Base-by-base conservation (phyloP, 2,888 invertebrate species). In the Oxyteleia sp. region DNA sequence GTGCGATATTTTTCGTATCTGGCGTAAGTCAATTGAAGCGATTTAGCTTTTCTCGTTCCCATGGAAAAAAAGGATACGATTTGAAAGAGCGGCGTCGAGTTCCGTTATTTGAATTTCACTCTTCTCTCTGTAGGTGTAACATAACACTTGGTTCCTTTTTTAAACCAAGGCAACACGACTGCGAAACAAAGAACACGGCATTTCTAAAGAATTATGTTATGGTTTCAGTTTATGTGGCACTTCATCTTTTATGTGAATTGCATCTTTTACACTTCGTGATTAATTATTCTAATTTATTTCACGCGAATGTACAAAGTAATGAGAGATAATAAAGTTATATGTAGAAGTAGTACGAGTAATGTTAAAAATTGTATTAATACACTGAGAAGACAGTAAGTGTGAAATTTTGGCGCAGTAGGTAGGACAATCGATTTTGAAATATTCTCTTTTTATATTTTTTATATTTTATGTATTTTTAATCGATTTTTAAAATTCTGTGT, bases 81-180 rank as follows among this genome's bases (percentile, higher is more conserved):
- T 45, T 23, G 35, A 75, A 15, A 29, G 63, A 57, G 64, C 29
- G 47, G 57, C n/a, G n/a, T 55, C 35, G n/a, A 26, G 35, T 59
- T 74, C 74, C 64, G 74, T 74, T 74, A 74, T 20, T 4, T 15
- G 32, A 53, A 55, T 74, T 74, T 74, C 64, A 74, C 55, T 74
- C 55, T 41, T 51, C 53, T 47, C 63, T 45, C 13, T 64, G 55
- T 55, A 55, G 53, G 35, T 47, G 63, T 45, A 55, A 55, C 23
- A 59, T 16, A 49, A 49, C 18, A 71, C 72, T 63, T 29, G 63
- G 29, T 38, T 74, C 53, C 45, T 63, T 74, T 63, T 72, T 18
- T 20, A 61, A 15, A 29, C 7, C 38, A 47, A 47, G 13, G 35
- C 32, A 3, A 49, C 43, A 32, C 32, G 18, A 57, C 20, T 16